Evolutionary conservation across 2,888 invertebrate genomes (phyloP), one percentile per base, ranked within the genome.

Genomic region (Encarsia formosa): DNA sequence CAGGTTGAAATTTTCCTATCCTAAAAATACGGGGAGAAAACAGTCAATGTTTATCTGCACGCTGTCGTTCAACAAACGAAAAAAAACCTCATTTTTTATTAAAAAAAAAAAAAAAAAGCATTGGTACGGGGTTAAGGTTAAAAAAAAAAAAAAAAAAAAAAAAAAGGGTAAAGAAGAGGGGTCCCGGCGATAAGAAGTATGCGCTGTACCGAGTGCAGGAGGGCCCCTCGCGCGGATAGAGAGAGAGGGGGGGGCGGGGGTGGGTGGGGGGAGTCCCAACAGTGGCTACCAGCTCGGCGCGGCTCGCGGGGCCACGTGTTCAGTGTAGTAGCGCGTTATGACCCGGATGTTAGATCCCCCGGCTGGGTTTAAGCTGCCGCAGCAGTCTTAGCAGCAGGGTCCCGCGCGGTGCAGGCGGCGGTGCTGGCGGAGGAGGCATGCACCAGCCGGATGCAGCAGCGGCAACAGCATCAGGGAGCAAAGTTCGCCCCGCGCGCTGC

Each of bases 331-430:
- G 71, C 73, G 73, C 72, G 73, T 73, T 73, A 73, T 73, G 73
- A 73, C 73, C 73, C 73, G 73, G 73, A 73, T 73, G 73, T 73
- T 73, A 71, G 72, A 73, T 73, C 68, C n/a, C n/a, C n/a, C 67
- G 43, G 34, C 19, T 19, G 32, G 31, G 19, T 15, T 19, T 13
- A 5, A 23, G 22, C 19, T 9, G 41, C 29, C 13, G 29, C 19
- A 11, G 16, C 9, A 26, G 18, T 13, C 15, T 24, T 19, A 9
- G n/a, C 29, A 16, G 38, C 38, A 22, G 38, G 11, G n/a, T 72
- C 67, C 67, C 26, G 29, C 16, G 26, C 26, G 41, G n/a, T 13
- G 13, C 11, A 4, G 18, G 37, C 37, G 39, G 39, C 39, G 24
- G 39, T 15, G 4, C 13, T 5, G 39, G n/a, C 22, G 22, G 39